Percentiles rank a stretch among this genome's conserved stretches.
phyloP scores from a whole-genome alignment of 2,797 vertebrate species.

The Melanotaenia nigrans region DNA sequence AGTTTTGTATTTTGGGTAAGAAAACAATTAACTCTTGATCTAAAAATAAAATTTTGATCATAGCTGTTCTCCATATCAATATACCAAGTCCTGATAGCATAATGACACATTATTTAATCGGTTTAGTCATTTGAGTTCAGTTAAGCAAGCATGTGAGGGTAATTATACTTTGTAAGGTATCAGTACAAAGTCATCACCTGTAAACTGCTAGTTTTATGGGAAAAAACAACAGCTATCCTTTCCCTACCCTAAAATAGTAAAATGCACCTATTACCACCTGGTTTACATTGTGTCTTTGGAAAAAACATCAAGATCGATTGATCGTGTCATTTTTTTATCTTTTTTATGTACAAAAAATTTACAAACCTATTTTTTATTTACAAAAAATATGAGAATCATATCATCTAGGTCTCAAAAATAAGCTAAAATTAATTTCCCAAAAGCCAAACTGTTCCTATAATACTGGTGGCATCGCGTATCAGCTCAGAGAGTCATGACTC shows the following conservation, averaged over 20 bases:
- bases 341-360: too few relatives aligned
- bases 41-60: neutral
- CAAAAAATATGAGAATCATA: neutral
- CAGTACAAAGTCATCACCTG: too few relatives aligned
- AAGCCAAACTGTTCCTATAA: slow-evolving; percentile 20
- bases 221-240: too few relatives aligned
- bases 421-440: neutral
- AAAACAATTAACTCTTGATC: neutral
- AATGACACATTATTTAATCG: neutral
- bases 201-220: too few relatives aligned
- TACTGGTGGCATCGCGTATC: slow-evolving; percentile 17
- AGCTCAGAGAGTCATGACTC: slow-evolving; percentile 16
- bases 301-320: neutral
- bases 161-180: too few relatives aligned
- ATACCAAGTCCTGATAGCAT: neutral
- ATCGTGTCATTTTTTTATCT: neutral
- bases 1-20: neutral
- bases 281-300: too few relatives aligned
- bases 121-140: too few relatives aligned
- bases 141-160: too few relatives aligned
- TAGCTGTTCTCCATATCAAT: neutral
- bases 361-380: neutral
- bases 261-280: too few relatives aligned
- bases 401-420: neutral
- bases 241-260: too few relatives aligned